Evolutionary conservation across 2,113 vertebrate genomes (phyloP), one percentile per base, ranked within the genome.

Genomic region (Ascaphus truei): DNA sequence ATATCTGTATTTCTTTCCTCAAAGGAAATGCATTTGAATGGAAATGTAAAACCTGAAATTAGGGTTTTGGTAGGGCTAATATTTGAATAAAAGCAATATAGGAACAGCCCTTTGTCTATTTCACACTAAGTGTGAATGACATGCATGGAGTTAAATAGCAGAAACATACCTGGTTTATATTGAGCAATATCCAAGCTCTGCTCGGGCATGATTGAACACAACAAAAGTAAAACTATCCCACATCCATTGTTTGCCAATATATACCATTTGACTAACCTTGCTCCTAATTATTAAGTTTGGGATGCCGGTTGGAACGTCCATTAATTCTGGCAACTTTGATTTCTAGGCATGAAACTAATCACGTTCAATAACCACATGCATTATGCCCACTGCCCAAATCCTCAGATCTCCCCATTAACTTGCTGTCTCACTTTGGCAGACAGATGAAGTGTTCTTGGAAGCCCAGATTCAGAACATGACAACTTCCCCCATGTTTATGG

Each of bases 391-490:
- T 36, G 11, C 7, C 22, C 22, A 8, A 1, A 6, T 30, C 8
- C 4, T 25, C 9, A 2, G 23, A n/a, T 27, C 12, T 4, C 10
- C 2, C 75, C 36, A 69, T 59, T 15, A 72, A 73, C 22, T 68
- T 63, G 33, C 8, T 81, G 25, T 1, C 30, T 84, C 69, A 56
- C 73, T 36, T 69, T 71, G 37, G 57, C 86, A 99, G 96, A 98
- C 96, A 57, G 97, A 99, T 67, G 96, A 99, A 84, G 96, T 99
- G 16, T 99, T 99, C 84, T 83, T 99, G 51, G 97, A 99, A 88
- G 96, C 96, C 53, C 97, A 99, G 81, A 98, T 99, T 84, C 97
- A 99, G 86, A 99, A 99, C 85, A 98, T 99, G 82, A 99, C 96
- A 59, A 96, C 94, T 7, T 98, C 96, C 12, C 94, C 97, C 0